Percentiles rank a stretch among this genome's conserved stretches.
phyloP scores from a whole-genome alignment of 2,888 invertebrate species.

The Xiphydria camelus region DNA sequence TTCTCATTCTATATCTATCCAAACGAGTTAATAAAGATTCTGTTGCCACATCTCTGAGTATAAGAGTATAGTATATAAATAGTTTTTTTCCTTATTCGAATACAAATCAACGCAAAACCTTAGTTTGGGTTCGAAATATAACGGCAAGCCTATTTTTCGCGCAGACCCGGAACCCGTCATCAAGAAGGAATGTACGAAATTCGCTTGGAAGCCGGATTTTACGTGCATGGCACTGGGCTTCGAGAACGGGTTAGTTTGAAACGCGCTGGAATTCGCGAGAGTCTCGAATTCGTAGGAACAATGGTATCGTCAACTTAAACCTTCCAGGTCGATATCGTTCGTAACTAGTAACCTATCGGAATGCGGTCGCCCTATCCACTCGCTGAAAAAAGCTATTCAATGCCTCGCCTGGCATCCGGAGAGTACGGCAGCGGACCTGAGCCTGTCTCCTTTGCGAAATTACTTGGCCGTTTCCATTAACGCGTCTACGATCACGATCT shows the following conservation, averaged over 20 bases:
- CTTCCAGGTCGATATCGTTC: constrained; percentile 42
- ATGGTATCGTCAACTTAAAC: no score
- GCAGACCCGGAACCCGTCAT: constrained; percentile 35
- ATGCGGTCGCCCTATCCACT: constrained; percentile 52
- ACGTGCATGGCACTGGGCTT: constrained; percentile 67
- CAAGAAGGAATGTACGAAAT: constrained; percentile 58
- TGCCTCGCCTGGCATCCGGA: constrained; percentile 74
- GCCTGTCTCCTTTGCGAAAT: constrained; percentile 63
- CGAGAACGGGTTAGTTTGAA: constrained; percentile 67
- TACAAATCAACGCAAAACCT: no score
- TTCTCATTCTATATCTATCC: no score
- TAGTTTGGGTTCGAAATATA: no score
- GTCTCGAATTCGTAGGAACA: no score
- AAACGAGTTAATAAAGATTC: no score
- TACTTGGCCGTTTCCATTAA: constrained; percentile 69
- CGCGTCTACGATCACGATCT: constrained; percentile 60
- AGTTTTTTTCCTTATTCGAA: no score
- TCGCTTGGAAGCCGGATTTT: constrained; percentile 67
- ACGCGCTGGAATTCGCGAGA: no score
- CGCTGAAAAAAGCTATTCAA: constrained; percentile 67
- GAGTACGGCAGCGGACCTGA: constrained; percentile 63
- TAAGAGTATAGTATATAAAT: no score
- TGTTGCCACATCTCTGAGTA: no score
- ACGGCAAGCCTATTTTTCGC: no score
- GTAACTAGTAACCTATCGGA: constrained; percentile 31